Percentiles rank a stretch among this genome's conserved stretches.
These are phyloP conservation scores for Varanus komodoensis DNA, from an alignment of 2,113 vertebrate genomes.

Conservation along the genomic window DNA sequence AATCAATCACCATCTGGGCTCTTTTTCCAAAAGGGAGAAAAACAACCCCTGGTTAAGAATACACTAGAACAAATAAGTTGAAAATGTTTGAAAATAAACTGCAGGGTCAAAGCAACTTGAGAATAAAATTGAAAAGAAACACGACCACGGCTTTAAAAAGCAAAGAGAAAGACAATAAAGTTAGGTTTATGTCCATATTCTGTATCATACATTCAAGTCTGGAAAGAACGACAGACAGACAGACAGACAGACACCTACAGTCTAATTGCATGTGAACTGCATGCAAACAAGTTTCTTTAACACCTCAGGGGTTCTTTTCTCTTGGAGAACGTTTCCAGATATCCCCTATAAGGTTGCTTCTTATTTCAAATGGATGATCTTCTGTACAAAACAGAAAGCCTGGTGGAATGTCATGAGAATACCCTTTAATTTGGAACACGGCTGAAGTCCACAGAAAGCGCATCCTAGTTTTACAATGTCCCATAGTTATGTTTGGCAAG, in stretches of 20 bases:
- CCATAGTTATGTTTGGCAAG: constrained; percentile 28
- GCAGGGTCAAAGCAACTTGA: constrained; percentile 93
- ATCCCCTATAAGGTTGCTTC: neutral
- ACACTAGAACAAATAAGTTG: constrained; percentile 83
- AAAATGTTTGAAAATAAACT: constrained; percentile 86
- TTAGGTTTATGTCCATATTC: constrained; percentile 65
- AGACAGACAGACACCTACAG: constrained; percentile 73
- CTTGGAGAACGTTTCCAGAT: neutral
- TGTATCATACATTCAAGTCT: constrained; percentile 62
- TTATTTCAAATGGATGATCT: neutral
- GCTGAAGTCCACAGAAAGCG: neutral
- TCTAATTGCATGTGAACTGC: constrained; percentile 67
- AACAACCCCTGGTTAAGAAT: constrained; percentile 87
- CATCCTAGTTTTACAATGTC: neutral
- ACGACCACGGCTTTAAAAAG: constrained; percentile 72
- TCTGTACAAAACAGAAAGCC: neutral
- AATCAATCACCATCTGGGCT: constrained; percentile 99
- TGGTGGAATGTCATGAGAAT: neutral
- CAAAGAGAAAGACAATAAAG: constrained; percentile 56
- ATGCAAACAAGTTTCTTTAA: constrained; percentile 64
- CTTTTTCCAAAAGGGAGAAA: constrained; percentile 91
- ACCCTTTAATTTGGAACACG: neutral
- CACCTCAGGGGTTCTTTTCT: constrained; percentile 14
- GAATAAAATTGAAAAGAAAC: constrained; percentile 82
- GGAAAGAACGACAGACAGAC: constrained; percentile 70